Evolutionary conservation across 2,888 invertebrate genomes (phyloP).

Genomic region (Sarcophaga subvicina): DNA sequence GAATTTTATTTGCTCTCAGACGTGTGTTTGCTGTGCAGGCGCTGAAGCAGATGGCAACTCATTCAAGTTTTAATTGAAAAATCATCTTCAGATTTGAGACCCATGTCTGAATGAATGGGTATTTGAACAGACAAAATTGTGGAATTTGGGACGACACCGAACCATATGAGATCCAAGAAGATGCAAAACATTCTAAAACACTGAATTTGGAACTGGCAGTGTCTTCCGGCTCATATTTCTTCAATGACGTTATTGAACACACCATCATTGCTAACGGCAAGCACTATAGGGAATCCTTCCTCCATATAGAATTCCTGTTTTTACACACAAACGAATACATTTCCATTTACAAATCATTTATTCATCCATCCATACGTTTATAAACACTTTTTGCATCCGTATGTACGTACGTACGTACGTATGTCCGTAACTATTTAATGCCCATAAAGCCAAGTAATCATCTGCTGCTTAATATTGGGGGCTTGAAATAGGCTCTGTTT

Average conservation of each 20-base stretch:
- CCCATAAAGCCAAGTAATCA: constrained; percentile 19
- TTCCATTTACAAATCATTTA: constrained; percentile 16
- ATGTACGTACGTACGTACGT: neutral
- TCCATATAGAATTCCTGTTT: constrained; percentile 14
- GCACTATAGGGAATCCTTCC: neutral
- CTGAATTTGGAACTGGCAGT: too few species aligned
- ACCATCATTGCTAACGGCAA: neutral
- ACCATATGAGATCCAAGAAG: too few species aligned
- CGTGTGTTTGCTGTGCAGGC: too few species aligned
- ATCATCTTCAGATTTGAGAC: too few species aligned
- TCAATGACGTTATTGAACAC: accelerated
- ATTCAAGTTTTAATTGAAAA: accelerated
- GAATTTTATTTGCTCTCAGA: too few species aligned
- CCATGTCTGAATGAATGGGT: too few species aligned
- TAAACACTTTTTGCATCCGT: constrained; percentile 19
- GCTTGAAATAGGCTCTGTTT: constrained; percentile 42
- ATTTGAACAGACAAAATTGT: too few species aligned
- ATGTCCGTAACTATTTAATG: too few species aligned
- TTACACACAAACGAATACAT: neutral
- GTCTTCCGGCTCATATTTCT: too few species aligned
- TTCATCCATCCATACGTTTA: constrained; percentile 17
- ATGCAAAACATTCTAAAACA: too few species aligned
- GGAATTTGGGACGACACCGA: too few species aligned
- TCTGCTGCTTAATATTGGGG: constrained; percentile 32
- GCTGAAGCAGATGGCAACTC: too few species aligned